Conservation (phyloP, 2,113 vertebrate species). For the Podarcis raffonei region DNA sequence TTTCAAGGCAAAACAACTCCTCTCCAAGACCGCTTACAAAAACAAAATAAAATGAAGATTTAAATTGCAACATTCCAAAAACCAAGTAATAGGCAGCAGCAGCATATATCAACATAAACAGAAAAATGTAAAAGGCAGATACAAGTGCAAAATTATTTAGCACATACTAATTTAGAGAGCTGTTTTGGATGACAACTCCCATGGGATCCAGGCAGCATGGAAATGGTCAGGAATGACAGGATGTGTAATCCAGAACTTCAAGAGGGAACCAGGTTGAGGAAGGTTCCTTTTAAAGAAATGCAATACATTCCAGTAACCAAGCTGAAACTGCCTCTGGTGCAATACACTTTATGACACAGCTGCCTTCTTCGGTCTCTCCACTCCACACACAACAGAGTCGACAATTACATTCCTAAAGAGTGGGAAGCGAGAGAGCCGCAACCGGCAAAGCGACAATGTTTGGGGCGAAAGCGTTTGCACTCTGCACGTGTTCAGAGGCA, state of each 20-base stretch:
- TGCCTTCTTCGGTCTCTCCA: not conserved
- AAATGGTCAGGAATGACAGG: too few species aligned
- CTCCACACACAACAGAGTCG: not conserved
- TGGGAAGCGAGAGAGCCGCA: too few species aligned
- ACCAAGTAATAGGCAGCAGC: not conserved
- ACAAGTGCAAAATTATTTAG: not conserved
- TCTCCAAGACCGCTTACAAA: not conserved
- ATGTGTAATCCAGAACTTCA: too few species aligned
- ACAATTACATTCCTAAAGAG: not conserved
- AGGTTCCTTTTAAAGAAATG: not conserved
- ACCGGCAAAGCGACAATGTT: not conserved
- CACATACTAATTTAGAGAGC: not conserved
- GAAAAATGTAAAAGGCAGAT: not conserved
- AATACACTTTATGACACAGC: too few species aligned
- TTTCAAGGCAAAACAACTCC: not conserved
- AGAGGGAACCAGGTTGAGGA: too few species aligned
- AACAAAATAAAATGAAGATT: not conserved
- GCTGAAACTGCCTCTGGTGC: not conserved
- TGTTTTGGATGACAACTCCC: too few species aligned
- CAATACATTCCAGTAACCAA: not conserved
- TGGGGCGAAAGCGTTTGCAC: not conserved
- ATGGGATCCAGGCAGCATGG: too few species aligned
- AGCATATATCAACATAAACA: not conserved
- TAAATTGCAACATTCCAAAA: not conserved
- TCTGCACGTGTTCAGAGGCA: not conserved